Percentiles rank a stretch among this genome's conserved stretches.
Evolutionary conservation across 2,797 vertebrate species (phyloP).

Genomic region (Platyrinchus mystaceus): DNA sequence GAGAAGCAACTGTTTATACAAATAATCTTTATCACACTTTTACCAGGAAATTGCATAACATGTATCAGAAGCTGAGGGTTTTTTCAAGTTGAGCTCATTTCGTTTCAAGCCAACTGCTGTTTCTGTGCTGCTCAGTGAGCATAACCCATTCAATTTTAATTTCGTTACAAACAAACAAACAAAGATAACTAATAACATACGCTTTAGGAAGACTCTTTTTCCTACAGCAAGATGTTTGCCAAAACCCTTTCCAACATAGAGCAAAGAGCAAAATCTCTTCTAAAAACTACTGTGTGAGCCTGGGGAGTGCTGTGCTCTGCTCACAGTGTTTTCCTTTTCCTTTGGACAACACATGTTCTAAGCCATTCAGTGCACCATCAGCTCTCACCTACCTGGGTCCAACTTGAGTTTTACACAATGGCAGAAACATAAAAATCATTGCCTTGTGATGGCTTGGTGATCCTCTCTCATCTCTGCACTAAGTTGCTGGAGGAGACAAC

Average conservation of each 20-base stretch:
- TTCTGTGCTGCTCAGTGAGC: conserved; percentile 24
- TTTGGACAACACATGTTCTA: background rate
- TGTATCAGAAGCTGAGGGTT: background rate
- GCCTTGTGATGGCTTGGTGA: background rate
- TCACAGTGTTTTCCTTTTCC: background rate
- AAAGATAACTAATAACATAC: background rate
- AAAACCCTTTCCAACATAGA: background rate
- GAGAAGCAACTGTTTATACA: background rate
- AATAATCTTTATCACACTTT: conserved; percentile 17
- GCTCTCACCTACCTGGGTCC: background rate
- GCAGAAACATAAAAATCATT: background rate
- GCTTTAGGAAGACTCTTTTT: background rate
- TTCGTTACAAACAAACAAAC: background rate
- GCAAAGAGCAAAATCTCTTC: background rate
- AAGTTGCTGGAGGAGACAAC: conserved; percentile 16
- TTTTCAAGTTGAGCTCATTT: conserved; percentile 19
- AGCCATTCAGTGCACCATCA: background rate
- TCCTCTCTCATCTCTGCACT: background rate
- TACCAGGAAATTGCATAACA: background rate
- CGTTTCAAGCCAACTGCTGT: background rate
- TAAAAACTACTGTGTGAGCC: background rate
- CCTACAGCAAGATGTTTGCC: background rate
- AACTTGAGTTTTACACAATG: background rate
- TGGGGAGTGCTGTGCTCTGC: background rate
- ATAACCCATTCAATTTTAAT: background rate